These are phyloP conservation scores for Teleiodes luculella DNA, from an alignment of 2,888 invertebrate species.

Conservation along the genomic window DNA sequence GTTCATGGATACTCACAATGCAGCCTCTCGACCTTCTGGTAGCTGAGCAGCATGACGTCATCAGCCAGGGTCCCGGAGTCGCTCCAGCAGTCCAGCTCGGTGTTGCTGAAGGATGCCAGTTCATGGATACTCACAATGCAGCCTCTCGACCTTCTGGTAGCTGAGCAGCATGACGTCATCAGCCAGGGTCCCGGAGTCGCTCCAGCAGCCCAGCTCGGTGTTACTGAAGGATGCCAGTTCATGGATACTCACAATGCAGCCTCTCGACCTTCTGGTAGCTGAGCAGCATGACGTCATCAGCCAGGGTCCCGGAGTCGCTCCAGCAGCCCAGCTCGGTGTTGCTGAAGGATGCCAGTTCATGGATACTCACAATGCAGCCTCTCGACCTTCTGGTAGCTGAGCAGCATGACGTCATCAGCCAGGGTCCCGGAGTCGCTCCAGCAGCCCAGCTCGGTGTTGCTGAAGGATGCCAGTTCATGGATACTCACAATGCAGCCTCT, in stretches of 20 bases:
- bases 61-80: constrained; percentile 93
- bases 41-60: no score
- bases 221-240: no score
- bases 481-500: constrained; percentile 80
- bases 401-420: no score
- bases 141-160: constrained; percentile 87
- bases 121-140: constrained; percentile 93
- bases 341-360: no score
- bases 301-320: constrained; percentile 90
- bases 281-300: constrained; percentile 83
- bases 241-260: constrained; percentile 92
- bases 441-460: constrained; percentile 91
- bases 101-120: no score
- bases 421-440: constrained; percentile 93
- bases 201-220: no score
- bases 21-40: no score
- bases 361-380: constrained; percentile 78
- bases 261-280: constrained; percentile 87
- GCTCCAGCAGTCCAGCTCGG: constrained; percentile 92
- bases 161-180: constrained; percentile 82
- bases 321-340: no score
- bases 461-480: no score
- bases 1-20: constrained; percentile 75
- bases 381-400: no score
- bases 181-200: constrained; percentile 90